phyloP scores from a whole-genome alignment of 2,113 vertebrate species.

The Pelobates fuscus region DNA sequence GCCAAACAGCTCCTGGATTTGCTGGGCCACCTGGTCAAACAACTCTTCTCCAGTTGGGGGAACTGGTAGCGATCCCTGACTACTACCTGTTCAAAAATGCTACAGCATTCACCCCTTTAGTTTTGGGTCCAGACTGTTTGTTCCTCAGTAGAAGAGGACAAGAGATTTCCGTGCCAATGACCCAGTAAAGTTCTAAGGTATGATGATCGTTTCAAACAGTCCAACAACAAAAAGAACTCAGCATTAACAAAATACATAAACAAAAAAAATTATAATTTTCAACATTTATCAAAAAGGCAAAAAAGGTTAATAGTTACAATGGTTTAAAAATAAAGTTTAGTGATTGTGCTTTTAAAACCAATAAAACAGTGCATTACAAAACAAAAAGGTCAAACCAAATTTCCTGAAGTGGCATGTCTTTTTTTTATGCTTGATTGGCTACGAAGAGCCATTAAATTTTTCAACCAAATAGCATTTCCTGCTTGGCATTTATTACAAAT shows the following conservation, averaged over 20 bases:
- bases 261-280: constrained; percentile 75
- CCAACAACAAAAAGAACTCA: constrained; percentile 83
- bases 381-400: constrained; percentile 71
- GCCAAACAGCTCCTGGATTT: no score
- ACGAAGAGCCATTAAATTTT: constrained; percentile 71
- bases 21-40: no score
- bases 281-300: constrained; percentile 91
- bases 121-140: no score
- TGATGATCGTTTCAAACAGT: constrained; percentile 67
- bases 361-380: constrained; percentile 99
- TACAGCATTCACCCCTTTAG: no score
- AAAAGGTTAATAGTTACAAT: constrained; percentile 98
- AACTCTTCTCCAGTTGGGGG: no score
- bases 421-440: constrained; percentile 81
- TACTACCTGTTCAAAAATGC: no score
- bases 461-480: constrained; percentile 66
- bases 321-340: constrained; percentile 99
- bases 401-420: constrained; percentile 88
- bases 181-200: no score
- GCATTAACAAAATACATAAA: constrained; percentile 83
- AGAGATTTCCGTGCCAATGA: no score
- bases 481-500: constrained; percentile 66
- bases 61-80: no score
- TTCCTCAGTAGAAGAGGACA: no score
- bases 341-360: constrained; percentile 99